A percentile compares a stretch with the other conserved stretches of the same genome.
Conservation (phyloP, 2,888 invertebrate species). For the Dicranocentrus wangi region DNA sequence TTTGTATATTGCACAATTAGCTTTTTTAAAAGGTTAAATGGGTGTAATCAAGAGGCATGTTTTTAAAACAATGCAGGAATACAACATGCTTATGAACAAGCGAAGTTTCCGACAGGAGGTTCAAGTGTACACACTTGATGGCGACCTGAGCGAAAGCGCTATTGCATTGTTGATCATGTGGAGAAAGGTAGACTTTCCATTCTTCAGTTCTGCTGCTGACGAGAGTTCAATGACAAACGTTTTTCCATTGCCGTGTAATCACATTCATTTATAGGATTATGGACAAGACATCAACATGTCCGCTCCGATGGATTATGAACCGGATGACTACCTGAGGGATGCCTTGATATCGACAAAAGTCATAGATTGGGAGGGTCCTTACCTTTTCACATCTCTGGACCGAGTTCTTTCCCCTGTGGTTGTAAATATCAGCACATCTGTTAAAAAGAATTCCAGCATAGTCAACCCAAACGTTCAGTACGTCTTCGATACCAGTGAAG, state of each 20-base stretch:
- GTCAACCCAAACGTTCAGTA: conserved; percentile 58
- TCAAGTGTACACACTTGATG: conserved; percentile 37
- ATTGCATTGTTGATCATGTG: conserved; percentile 32
- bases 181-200: conserved; percentile 48
- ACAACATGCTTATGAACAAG: conserved; percentile 44
- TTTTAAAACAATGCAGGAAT: conserved; percentile 40
- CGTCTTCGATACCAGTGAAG: conserved; percentile 8
- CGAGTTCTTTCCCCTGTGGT: conserved; percentile 40
- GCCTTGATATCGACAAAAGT: conserved; percentile 40
- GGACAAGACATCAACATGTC: conserved; percentile 61
- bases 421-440: conserved; percentile 48
- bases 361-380: conserved; percentile 52
- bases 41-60: neutral
- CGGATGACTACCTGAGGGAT: conserved; percentile 34
- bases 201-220: too few species aligned
- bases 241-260: neutral
- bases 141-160: conserved; percentile 29
- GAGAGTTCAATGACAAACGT: neutral
- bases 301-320: conserved; percentile 30
- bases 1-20: too few species aligned
- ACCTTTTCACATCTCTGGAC: conserved; percentile 44
- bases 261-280: conserved; percentile 48
- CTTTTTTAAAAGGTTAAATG: neutral
- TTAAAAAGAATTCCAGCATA: conserved; percentile 45
- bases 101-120: conserved; percentile 34